phyloP scores from a whole-genome alignment of 1,140 invertebrate species.

The Brachionus manjavacas region DNA sequence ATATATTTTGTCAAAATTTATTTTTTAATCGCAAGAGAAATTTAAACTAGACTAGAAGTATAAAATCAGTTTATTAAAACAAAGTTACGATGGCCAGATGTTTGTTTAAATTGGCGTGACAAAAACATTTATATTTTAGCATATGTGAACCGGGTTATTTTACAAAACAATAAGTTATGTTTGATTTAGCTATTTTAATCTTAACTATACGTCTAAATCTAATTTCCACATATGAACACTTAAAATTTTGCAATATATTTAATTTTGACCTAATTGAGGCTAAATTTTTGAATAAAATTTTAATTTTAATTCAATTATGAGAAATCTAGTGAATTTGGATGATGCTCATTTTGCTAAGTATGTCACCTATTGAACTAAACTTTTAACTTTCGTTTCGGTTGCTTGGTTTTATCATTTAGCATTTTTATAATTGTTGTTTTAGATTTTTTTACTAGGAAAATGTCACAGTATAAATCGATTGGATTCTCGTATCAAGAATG shows the following conservation, averaged over 20 bases:
- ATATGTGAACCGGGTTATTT: background rate
- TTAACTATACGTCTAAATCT: constrained; percentile 1
- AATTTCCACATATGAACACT: background rate
- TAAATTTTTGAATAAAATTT: background rate
- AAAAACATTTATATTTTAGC: background rate
- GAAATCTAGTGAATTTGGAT: background rate
- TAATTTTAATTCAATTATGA: constrained; percentile 3
- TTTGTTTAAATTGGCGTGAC: background rate
- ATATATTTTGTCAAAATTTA: background rate
- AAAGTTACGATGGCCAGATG: background rate
- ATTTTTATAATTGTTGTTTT: background rate
- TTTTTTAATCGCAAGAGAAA: background rate
- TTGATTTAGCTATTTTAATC: background rate
- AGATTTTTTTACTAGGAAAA: background rate
- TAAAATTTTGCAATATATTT: constrained; percentile 22
- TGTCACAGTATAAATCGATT: background rate
- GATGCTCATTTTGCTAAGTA: background rate
- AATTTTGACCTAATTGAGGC: background rate
- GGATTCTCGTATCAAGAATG: background rate
- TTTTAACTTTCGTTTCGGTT: constrained; percentile 19
- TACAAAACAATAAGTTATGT: background rate
- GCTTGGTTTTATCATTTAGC: background rate
- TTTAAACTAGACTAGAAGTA: background rate
- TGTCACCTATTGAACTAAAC: constrained; percentile 5
- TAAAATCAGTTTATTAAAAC: background rate